phyloP scores from a whole-genome alignment of 1,140 invertebrate species.

The Leptinotarsa texana region DNA sequence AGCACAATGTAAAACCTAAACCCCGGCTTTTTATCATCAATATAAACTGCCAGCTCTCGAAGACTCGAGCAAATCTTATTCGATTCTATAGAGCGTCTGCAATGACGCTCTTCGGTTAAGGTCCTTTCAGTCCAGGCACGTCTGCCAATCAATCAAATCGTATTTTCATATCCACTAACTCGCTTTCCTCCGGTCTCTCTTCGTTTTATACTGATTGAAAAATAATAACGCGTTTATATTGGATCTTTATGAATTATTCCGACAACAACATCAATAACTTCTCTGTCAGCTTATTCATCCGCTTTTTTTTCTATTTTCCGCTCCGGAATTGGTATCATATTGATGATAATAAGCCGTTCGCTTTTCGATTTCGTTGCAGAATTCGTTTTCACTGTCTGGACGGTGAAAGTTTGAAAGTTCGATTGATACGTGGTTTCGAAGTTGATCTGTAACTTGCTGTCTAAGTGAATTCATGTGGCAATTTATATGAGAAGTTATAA shows the following conservation, averaged over 20 bases:
- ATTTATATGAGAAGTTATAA: no score
- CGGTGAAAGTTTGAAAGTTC: no score
- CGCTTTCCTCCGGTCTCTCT: constrained; percentile 38
- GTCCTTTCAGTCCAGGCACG: constrained; percentile 48
- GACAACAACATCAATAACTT: constrained; percentile 45
- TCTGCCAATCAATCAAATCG: constrained; percentile 49
- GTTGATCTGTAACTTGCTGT: no score
- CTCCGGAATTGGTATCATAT: background rate
- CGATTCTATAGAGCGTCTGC: constrained; percentile 27
- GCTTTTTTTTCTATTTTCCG: constrained; percentile 16
- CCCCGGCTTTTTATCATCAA: constrained; percentile 17
- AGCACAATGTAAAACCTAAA: constrained; percentile 20
- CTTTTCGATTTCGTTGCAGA: background rate
- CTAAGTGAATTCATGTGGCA: no score
- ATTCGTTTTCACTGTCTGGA: no score
- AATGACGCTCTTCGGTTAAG: constrained; percentile 18
- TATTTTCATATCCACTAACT: constrained; percentile 50
- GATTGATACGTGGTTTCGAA: no score
- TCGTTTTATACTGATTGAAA: constrained; percentile 50
- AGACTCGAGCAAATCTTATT: constrained; percentile 23
- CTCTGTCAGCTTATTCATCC: constrained; percentile 41
- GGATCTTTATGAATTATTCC: constrained; percentile 50
- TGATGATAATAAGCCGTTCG: background rate
- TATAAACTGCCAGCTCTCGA: constrained; percentile 5
- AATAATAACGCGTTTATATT: constrained; percentile 50